A percentile compares a stretch with the other conserved stretches of the same genome.
These are phyloP conservation scores for Caenorhabditis wallacei DNA, from an alignment of 2,888 invertebrate genomes.

Conservation along the genomic window DNA sequence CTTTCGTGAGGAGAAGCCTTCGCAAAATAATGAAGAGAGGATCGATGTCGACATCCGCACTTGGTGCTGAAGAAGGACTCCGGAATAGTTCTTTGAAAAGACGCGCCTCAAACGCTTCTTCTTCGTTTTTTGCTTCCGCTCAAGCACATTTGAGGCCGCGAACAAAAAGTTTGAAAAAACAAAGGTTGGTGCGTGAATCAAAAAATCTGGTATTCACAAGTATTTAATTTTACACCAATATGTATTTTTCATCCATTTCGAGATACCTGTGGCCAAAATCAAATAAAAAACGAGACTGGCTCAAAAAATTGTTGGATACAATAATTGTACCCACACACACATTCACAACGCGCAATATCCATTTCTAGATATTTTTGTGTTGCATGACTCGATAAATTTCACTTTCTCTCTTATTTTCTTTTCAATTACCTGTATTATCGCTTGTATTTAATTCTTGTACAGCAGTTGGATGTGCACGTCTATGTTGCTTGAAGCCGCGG, in stretches of 20 bases:
- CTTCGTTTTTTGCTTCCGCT: conserved; percentile 59
- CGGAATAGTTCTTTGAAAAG: conserved; percentile 51
- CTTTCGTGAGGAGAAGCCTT: conserved; percentile 58
- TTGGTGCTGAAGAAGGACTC: conserved; percentile 43
- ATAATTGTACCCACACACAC: not conserved
- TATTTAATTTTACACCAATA: too few relatives aligned
- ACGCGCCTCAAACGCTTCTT: conserved; percentile 56
- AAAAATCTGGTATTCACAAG: too few relatives aligned
- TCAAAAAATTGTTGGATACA: too few relatives aligned
- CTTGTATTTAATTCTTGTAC: not conserved
- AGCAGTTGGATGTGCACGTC: conserved; percentile 21
- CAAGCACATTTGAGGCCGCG: conserved; percentile 59
- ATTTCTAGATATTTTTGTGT: not conserved
- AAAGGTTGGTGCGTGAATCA: conserved; percentile 47
- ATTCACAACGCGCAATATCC: too few relatives aligned
- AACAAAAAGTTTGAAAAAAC: conserved; percentile 64
- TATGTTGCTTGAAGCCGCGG: conserved; percentile 29
- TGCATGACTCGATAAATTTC: conserved; percentile 25
- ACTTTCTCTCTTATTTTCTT: conserved; percentile 5
- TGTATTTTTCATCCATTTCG: too few relatives aligned
- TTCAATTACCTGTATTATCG: not conserved
- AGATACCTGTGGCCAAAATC: too few relatives aligned
- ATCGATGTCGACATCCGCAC: conserved; percentile 39
- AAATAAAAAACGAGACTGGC: not conserved
- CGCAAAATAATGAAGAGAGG: conserved; percentile 64